These are phyloP conservation scores for pig (Sus scrofa) DNA, from an alignment of 2,113 vertebrate genomes.

Conservation along the genomic window DNA sequence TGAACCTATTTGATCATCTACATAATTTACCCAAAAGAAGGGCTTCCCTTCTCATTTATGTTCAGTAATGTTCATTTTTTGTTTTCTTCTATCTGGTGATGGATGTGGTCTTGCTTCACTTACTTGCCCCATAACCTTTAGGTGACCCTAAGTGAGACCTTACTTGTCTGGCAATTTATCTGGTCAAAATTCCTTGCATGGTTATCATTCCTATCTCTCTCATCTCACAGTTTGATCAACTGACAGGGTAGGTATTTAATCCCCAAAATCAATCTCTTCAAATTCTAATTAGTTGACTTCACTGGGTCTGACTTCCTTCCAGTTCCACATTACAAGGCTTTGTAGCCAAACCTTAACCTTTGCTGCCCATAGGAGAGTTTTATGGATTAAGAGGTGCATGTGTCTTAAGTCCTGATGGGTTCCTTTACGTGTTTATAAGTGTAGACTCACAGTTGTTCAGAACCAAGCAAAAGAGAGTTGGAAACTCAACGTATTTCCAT, in stretches of 20 bases:
- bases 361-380: neutral
- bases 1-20: neutral
- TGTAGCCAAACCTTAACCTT: neutral
- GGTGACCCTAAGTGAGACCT: conserved; percentile 63
- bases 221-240: conserved; percentile 28
- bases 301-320: conserved; percentile 5
- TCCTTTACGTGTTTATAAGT: neutral
- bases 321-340: neutral
- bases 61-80: neutral
- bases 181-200: conserved; percentile 75
- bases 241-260: conserved; percentile 52
- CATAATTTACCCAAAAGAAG: neutral
- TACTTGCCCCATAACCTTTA: conserved; percentile 61
- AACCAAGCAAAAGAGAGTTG: neutral
- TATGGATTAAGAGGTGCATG: rapidly evolving
- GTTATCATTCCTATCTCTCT: conserved; percentile 72
- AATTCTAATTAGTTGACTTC: neutral
- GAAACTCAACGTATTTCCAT: neutral
- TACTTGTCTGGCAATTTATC: conserved; percentile 70
- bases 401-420: neutral
- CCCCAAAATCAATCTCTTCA: conserved; percentile 50
- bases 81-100: neutral
- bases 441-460: neutral
- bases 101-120: conserved; percentile 17
- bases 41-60: neutral